Evolutionary conservation across 2,888 invertebrate genomes (phyloP).

Genomic region (Mesochorus sp.): DNA sequence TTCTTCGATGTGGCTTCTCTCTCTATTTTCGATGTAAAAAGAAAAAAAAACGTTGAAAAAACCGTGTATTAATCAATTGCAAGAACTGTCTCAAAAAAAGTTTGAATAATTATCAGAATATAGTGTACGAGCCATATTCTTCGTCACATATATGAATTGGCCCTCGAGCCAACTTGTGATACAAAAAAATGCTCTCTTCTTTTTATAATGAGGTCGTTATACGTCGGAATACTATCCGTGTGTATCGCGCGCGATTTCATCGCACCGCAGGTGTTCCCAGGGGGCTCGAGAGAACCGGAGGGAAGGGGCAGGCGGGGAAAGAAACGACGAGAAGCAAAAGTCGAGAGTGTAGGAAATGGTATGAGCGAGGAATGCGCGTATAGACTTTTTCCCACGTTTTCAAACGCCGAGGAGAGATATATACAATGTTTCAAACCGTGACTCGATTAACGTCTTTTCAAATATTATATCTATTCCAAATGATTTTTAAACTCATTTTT

Average conservation of each 20-base stretch:
- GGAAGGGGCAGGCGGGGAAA: background rate
- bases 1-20: too few species aligned
- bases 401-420: background rate
- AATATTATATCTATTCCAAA: too few species aligned
- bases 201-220: constrained; percentile 24
- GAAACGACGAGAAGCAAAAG: constrained; percentile 15
- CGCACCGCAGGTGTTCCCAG: constrained; percentile 33
- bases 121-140: too few species aligned
- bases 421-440: background rate
- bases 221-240: background rate
- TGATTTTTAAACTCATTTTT: too few species aligned
- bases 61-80: too few species aligned
- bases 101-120: background rate
- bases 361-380: constrained; percentile 19
- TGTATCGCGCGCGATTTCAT: constrained; percentile 36
- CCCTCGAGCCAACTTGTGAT: constrained; percentile 13
- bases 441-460: too few species aligned
- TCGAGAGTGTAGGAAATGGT: constrained; percentile 29
- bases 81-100: background rate
- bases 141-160: too few species aligned
- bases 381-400: background rate
- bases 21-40: too few species aligned
- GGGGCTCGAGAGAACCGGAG: background rate
- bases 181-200: constrained; percentile 11
- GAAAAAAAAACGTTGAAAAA: too few species aligned